These are phyloP conservation scores for Hyperoodon ampullatus DNA, from an alignment of 2,113 vertebrate species.

Conservation along the genomic window DNA sequence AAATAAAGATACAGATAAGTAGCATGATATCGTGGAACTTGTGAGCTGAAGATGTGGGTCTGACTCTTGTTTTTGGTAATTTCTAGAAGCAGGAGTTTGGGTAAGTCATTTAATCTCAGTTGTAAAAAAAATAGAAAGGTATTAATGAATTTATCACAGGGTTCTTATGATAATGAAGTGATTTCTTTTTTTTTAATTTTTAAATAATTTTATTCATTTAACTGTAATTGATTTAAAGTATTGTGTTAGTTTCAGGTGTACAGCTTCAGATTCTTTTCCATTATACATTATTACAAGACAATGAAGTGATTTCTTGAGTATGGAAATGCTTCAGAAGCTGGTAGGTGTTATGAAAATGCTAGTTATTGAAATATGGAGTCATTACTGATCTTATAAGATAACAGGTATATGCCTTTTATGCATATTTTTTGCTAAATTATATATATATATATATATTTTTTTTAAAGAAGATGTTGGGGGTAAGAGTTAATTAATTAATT, in stretches of 20 bases:
- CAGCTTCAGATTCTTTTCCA: background rate
- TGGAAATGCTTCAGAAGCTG: background rate
- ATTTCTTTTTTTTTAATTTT: background rate
- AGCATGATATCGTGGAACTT: background rate
- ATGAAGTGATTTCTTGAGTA: background rate
- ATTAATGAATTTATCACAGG: background rate
- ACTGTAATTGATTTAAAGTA: background rate
- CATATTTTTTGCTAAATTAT: background rate
- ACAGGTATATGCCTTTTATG: background rate
- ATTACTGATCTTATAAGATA: background rate
- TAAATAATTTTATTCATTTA: background rate
- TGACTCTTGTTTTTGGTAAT: background rate
- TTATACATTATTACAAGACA: background rate
- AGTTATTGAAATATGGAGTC: background rate
- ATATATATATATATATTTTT: too few relatives aligned
- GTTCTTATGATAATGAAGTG: background rate
- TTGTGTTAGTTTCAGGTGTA: background rate
- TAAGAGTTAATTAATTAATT: too few relatives aligned
- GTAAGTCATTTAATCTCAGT: background rate
- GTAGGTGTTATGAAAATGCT: background rate
- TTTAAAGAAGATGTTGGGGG: too few relatives aligned
- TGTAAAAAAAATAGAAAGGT: background rate
- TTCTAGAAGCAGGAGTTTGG: background rate
- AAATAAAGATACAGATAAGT: background rate
- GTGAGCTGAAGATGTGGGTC: background rate